These are phyloP conservation scores for Tamias sibiricus DNA, from an alignment of 2,113 vertebrate genomes.

Conservation along the genomic window DNA sequence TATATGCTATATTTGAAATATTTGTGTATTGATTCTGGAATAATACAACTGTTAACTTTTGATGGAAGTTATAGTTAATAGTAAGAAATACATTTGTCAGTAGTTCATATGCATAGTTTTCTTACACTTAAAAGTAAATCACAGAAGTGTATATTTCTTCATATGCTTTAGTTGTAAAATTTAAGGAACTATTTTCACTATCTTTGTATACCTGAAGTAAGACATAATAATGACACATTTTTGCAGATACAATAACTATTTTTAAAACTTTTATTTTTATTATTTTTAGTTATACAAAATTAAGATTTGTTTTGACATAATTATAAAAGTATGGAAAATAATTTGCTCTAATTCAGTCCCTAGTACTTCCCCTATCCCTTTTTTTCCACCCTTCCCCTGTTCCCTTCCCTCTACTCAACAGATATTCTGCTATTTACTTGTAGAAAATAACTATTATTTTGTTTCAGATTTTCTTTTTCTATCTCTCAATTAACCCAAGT, in stretches of 20 bases:
- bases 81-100: background rate
- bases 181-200: background rate
- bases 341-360: too few species aligned
- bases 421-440: too few species aligned
- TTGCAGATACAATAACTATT: background rate
- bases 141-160: background rate
- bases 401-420: too few species aligned
- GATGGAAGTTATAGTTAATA: background rate
- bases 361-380: too few species aligned
- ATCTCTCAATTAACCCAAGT: background rate
- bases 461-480: background rate
- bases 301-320: too few species aligned
- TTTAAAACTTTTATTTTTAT: too few species aligned
- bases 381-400: too few species aligned
- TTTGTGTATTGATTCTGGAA: background rate
- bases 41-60: background rate
- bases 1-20: conserved; percentile 21
- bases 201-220: background rate
- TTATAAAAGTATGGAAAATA: too few species aligned
- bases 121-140: background rate
- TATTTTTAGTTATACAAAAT: too few species aligned
- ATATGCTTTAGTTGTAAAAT: background rate
- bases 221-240: background rate
- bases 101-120: background rate
- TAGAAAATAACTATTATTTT: too few species aligned